Evolutionary conservation across 2,797 vertebrate genomes (phyloP).

Genomic region (Perodicticus potto): DNA sequence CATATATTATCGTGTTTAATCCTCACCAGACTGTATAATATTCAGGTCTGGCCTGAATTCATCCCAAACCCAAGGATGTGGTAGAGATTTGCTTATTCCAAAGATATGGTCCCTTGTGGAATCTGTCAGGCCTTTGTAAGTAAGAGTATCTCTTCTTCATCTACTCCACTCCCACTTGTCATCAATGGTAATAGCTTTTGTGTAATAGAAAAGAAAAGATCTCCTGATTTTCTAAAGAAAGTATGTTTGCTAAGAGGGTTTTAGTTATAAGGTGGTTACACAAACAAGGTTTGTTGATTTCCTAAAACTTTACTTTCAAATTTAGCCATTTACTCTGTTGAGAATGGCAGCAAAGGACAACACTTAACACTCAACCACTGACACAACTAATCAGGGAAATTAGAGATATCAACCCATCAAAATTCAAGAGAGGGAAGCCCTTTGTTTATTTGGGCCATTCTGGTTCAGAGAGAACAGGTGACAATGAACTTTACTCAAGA

Average conservation of each 20-base stretch:
- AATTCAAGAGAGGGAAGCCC: not conserved
- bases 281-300: not conserved
- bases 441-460: slow-evolving; percentile 31
- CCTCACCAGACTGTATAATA: not conserved
- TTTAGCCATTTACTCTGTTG: not conserved
- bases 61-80: not conserved
- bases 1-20: not conserved
- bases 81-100: slow-evolving; percentile 3
- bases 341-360: not conserved
- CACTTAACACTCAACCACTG: no score
- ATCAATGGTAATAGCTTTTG: not conserved
- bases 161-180: accelerated
- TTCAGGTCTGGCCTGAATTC: not conserved
- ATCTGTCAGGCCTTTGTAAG: not conserved
- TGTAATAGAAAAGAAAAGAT: not conserved
- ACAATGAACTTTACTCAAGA: slow-evolving; percentile 14
- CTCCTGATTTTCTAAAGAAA: not conserved
- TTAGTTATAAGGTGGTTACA: not conserved
- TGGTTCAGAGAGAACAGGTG: not conserved
- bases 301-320: not conserved
- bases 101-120: not conserved
- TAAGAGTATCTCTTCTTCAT: not conserved
- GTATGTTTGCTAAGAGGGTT: not conserved
- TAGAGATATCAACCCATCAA: not conserved
- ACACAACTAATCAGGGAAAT: not conserved